Base-by-base conservation (phyloP, 1,140 invertebrate genomes). In the Drosophila mojavensis region DNA sequence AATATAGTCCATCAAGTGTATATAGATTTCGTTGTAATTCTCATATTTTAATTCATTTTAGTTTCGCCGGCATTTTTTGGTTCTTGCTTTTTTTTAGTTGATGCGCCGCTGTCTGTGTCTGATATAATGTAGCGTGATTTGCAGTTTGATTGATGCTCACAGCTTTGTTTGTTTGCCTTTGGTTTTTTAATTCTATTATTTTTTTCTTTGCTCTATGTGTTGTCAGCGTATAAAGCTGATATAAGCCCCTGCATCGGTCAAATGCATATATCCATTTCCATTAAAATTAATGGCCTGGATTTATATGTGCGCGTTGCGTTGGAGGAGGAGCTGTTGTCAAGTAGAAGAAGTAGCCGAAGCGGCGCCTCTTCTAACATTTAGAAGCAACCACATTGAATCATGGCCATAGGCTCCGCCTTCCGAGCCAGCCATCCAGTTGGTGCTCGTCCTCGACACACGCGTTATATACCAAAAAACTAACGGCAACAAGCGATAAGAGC, bases 401-500 rank as follows among this genome's bases (percentile, higher is more conserved):
- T 28, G 7, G 53, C 15, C 53, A 33, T 15, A 33, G 79, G 83
- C 83, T 88, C 83, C 84, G 83, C 84, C 83, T 89, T 78, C 78
- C 26, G 48, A 73, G 65, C 77, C 26, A 73, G 65, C 65, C 78
- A 74, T 65, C 75, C 56, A 62, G 83, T 88, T 47, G n/a, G 43
- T 47, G 43, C 15, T 47, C 43, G n/a, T 47, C 43, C 43, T 47
- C 43, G 43, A 50, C 20, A 26, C 24, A 50, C 48, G 61, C 68
- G 78, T 82, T 88, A 88, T 88, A 61, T 89, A 88, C 83, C 78
- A 45, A 90, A 88, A 84, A 79, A 68, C 84, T 79, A 84, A 89
- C 80, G 73, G 80, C 69, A 71, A 76, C 74, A 76, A 62, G 74
- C 62, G 74, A 76, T 76, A 72, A 71, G 61, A 76, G 62, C 68